Percentiles rank a stretch among this genome's conserved stretches.
Conservation (phyloP, 2,113 vertebrate species). For the Nibea coibor region DNA sequence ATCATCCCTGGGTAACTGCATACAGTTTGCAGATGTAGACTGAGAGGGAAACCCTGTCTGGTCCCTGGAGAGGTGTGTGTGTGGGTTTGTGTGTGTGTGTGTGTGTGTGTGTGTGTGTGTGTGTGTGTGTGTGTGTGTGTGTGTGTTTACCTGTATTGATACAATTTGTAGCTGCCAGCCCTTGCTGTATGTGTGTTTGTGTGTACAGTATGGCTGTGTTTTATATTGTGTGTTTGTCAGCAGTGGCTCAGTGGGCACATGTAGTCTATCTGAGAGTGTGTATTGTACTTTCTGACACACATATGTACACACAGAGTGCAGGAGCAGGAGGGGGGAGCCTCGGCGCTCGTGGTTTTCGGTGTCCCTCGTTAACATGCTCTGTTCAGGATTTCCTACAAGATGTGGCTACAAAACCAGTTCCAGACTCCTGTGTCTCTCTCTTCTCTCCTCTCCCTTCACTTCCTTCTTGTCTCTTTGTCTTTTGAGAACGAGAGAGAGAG, state of each 20-base stretch:
- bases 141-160: constrained; percentile 44
- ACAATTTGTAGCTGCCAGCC: constrained; percentile 41
- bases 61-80: constrained; percentile 45
- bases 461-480: constrained; percentile 59
- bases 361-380: constrained; percentile 85
- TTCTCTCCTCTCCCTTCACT: constrained; percentile 20
- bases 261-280: constrained; percentile 24
- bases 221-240: constrained; percentile 19
- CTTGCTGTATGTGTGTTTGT: not conserved
- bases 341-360: constrained; percentile 73
- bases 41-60: constrained; percentile 78
- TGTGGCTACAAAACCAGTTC: constrained; percentile 76
- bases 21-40: constrained; percentile 65
- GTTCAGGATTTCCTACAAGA: constrained; percentile 84
- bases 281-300: constrained; percentile 21
- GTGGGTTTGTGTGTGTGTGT: constrained; percentile 38
- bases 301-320: constrained; percentile 13
- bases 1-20: constrained; percentile 42
- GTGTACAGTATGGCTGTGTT: constrained; percentile 15
- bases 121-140: constrained; percentile 34
- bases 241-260: constrained; percentile 22
- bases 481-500: constrained; percentile 29
- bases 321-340: constrained; percentile 70
- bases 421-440: constrained; percentile 68
- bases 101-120: constrained; percentile 9